Base-by-base conservation (phyloP, 2,797 vertebrate genomes). In the Ispidina lecontei region DNA sequence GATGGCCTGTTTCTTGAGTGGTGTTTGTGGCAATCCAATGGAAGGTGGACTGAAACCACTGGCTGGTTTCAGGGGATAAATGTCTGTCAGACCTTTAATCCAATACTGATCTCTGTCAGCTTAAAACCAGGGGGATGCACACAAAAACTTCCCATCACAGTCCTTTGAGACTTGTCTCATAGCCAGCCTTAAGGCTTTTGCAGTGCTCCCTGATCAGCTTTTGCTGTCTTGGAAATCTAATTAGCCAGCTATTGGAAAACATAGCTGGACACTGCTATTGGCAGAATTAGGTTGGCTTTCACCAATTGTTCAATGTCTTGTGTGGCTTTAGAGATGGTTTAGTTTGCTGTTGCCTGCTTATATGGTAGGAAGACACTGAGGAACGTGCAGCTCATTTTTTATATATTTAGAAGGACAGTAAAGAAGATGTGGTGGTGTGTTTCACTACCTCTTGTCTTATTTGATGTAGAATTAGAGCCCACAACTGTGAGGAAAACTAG, bases 381-480 rank as follows among this genome's bases (percentile, higher is more conserved):
- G 68, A 92, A 71, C 51, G 68, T 44, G 55, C 33, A 82, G 44
- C 56, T 90, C 58, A 87, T 82, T 60, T 74, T 70, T 87, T 65
- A 69, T 59, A 59, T 44, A 25, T 35, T 84, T 69, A 83, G 65
- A 90, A 91, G 81, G 78, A 44, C 80, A 90, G 86, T 89, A 65
- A 87, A 33, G 54, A 92, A 86, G 80, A 88, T 77, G 43, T 58
- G 54, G 46, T 62, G 62, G 56, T 71, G 83, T 87, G 74, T 91
- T 79, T 94, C 86, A 80, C 77, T 80, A 69, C 47, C 14, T 10
- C 68, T 68, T 73, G 88, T 84, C 71, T 89, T 91, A 68, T 87
- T 94, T 87, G 41, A 63, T 83, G 75, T 94, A 81, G 81, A 91
- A 90, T 93, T 90, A 89, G 72, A 91, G 47, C 51, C 62, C 71